Evolutionary conservation across 2,888 invertebrate genomes (phyloP).

Genomic region (Calameuta pallipes): DNA sequence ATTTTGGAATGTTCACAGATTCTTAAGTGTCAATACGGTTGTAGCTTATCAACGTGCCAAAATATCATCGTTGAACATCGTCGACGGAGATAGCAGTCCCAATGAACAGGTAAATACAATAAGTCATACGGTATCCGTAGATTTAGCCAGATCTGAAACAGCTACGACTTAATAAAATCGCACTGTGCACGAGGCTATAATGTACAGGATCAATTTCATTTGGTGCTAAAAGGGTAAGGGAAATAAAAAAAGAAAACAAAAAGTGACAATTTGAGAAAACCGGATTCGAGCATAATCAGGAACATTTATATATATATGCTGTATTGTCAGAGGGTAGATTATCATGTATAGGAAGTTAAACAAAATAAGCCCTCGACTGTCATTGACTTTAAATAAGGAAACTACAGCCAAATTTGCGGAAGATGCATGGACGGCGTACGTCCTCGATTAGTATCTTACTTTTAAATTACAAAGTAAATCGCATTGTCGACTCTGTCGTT

Average conservation of each 20-base stretch:
- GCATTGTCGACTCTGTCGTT: neutral
- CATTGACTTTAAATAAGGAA: neutral
- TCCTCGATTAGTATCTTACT: neutral
- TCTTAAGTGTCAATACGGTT: constrained; percentile 87
- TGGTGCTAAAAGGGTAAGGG: constrained; percentile 8
- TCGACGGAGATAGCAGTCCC: constrained; percentile 58
- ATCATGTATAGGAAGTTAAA: neutral
- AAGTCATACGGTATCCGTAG: constrained; percentile 69
- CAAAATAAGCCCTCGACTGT: neutral
- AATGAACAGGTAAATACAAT: constrained; percentile 68
- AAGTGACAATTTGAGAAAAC: neutral
- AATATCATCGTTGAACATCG: constrained; percentile 86
- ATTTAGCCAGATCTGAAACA: constrained; percentile 58
- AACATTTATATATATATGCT: neutral
- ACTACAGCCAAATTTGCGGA: neutral
- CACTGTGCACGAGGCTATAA: neutral
- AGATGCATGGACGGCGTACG: neutral
- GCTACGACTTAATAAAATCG: constrained; percentile 24
- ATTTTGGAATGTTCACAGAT: constrained; percentile 69
- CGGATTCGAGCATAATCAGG: neutral
- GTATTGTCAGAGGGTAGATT: neutral
- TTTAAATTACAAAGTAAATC: neutral
- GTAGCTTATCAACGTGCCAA: constrained; percentile 92
- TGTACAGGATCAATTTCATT: neutral
- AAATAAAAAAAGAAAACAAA: neutral